Conservation (phyloP, 2,797 vertebrate genomes). For the Acanthurus tractus region DNA sequence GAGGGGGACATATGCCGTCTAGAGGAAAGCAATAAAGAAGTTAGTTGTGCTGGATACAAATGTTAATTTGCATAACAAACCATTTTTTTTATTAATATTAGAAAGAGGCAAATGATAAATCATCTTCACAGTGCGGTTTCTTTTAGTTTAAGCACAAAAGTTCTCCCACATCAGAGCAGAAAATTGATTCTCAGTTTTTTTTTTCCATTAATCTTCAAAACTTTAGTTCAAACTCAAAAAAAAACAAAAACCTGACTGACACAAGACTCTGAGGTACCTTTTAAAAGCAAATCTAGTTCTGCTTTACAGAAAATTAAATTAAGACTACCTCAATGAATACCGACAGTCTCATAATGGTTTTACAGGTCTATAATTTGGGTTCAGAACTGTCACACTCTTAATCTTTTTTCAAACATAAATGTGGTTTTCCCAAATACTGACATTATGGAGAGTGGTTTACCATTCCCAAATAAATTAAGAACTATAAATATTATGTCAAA, state of each 20-base stretch:
- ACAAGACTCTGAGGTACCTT: conserved; percentile 23
- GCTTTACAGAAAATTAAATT: conserved; percentile 8
- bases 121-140: conserved; percentile 31
- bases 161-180: background rate
- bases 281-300: conserved; percentile 3
- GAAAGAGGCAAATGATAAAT: conserved; percentile 10
- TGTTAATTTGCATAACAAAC: conserved; percentile 25
- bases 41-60: conserved; percentile 1
- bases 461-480: background rate
- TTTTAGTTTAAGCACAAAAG: conserved; percentile 11
- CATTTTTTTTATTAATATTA: background rate
- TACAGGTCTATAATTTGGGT: background rate
- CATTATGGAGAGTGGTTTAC: background rate
- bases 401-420: background rate
- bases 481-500: conserved; percentile 3
- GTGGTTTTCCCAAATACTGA: background rate
- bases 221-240: conserved; percentile 1
- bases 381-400: conserved; percentile 1
- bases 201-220: conserved; percentile 28
- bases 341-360: background rate
- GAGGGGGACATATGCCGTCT: conserved; percentile 89
- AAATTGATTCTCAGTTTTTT: conserved; percentile 24
- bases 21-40: conserved; percentile 48
- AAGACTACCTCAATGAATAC: conserved; percentile 13
- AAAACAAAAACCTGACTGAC: conserved; percentile 7